phyloP scores from a whole-genome alignment of 2,797 vertebrate species.

The Nyctalus aviator region DNA sequence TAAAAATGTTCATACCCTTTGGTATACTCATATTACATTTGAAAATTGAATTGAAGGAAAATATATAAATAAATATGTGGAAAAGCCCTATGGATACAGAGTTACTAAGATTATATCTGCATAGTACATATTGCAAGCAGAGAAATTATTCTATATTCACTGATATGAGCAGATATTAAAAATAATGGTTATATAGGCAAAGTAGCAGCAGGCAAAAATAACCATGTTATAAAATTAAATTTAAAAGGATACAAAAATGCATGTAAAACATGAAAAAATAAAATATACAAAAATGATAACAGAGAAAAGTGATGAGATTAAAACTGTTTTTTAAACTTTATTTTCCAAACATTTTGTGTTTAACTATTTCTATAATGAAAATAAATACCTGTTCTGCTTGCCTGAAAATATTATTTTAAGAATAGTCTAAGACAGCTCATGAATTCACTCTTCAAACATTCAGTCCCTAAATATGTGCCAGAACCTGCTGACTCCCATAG shows the following conservation, averaged over 20 bases:
- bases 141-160: slow-evolving; percentile 17
- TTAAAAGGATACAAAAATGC: background rate
- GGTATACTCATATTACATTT: background rate
- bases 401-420: slow-evolving; percentile 22
- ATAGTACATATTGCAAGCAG: background rate
- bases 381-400: background rate
- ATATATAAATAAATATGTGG: background rate
- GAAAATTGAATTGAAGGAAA: slow-evolving; percentile 56
- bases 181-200: background rate
- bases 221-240: slow-evolving; percentile 19
- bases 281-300: background rate
- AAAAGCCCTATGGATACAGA: background rate
- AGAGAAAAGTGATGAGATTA: background rate
- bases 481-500: background rate
- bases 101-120: slow-evolving; percentile 19
- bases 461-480: background rate
- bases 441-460: background rate
- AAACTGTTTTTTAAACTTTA: background rate
- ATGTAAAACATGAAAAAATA: background rate
- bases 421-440: background rate
- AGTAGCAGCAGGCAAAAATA: background rate
- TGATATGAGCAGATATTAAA: slow-evolving; percentile 48
- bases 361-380: background rate
- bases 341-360: background rate
- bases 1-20: slow-evolving; percentile 56